Conservation (phyloP, 2,797 vertebrate species). For the Gastrophryne carolinensis region DNA sequence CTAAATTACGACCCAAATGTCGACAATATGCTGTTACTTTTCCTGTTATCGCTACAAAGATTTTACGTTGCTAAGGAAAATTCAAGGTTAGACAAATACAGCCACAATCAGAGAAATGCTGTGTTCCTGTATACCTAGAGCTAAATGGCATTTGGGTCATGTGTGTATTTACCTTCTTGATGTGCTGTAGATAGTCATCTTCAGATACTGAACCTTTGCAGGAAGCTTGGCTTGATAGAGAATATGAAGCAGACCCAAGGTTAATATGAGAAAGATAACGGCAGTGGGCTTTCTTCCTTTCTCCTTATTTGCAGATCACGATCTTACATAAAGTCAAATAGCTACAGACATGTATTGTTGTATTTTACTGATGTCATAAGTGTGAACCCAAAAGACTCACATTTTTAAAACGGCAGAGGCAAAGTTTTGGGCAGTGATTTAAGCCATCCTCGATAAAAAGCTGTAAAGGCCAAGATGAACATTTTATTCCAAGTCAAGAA, state of each 20-base stretch:
- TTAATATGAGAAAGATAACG: conserved; percentile 66
- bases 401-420: too few species aligned
- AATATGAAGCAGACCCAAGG: conserved; percentile 59
- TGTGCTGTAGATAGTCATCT: conserved; percentile 51
- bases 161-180: conserved; percentile 52
- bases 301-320: conserved; percentile 20
- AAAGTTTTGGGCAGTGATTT: too few species aligned
- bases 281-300: conserved; percentile 57
- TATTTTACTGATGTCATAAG: neutral
- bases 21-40: conserved; percentile 65
- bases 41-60: conserved; percentile 72
- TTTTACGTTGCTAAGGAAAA: conserved; percentile 61
- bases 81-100: conserved; percentile 68
- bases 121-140: conserved; percentile 57
- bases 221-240: conserved; percentile 58
- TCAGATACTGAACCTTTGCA: conserved; percentile 38
- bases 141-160: conserved; percentile 57
- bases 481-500: too few species aligned
- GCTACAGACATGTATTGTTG: neutral
- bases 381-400: too few species aligned
- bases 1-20: conserved; percentile 57
- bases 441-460: too few species aligned
- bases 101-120: conserved; percentile 59
- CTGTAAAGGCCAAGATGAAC: too few species aligned
- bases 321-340: conserved; percentile 25